These are phyloP conservation scores for Furnarius figulus DNA, from an alignment of 2,113 vertebrate species.

Conservation along the genomic window DNA sequence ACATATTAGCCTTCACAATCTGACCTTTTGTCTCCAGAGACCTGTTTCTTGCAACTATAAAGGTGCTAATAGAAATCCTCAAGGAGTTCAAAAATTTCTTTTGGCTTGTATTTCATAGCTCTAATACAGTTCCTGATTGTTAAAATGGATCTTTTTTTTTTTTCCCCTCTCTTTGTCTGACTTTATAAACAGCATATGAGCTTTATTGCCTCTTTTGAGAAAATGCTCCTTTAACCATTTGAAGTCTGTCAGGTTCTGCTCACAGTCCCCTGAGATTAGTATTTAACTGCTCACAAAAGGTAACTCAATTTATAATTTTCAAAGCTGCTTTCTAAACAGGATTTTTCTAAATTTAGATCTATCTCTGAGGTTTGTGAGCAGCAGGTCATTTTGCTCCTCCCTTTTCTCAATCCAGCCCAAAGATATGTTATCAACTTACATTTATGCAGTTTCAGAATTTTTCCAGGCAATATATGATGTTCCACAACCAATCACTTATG, in stretches of 20 bases:
- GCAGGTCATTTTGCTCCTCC: not conserved
- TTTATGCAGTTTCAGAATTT: not conserved
- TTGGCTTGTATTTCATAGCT: slow-evolving; percentile 37
- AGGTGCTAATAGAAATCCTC: slow-evolving; percentile 15
- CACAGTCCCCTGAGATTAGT: not conserved
- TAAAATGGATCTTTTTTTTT: not conserved
- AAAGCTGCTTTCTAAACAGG: not conserved
- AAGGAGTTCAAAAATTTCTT: slow-evolving; percentile 31
- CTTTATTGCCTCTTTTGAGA: not conserved
- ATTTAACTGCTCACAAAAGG: not conserved
- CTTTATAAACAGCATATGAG: not conserved
- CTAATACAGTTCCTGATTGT: not conserved
- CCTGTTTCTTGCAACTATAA: slow-evolving; percentile 12
- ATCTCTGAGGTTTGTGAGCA: not conserved
- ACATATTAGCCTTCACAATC: slow-evolving; percentile 58
- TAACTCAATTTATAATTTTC: slow-evolving; percentile 19
- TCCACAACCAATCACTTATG: accelerated
- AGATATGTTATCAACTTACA: not conserved
- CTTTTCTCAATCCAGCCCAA: not conserved
- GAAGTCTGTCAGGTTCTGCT: not conserved
- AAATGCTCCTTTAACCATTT: not conserved
- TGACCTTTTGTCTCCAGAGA: slow-evolving; percentile 62
- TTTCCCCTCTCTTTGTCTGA: not conserved
- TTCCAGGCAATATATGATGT: not conserved
- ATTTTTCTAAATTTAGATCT: slow-evolving; percentile 14